These are phyloP conservation scores for Yponomeuta cagnagella DNA, from an alignment of 2,888 invertebrate genomes.

Conservation along the genomic window DNA sequence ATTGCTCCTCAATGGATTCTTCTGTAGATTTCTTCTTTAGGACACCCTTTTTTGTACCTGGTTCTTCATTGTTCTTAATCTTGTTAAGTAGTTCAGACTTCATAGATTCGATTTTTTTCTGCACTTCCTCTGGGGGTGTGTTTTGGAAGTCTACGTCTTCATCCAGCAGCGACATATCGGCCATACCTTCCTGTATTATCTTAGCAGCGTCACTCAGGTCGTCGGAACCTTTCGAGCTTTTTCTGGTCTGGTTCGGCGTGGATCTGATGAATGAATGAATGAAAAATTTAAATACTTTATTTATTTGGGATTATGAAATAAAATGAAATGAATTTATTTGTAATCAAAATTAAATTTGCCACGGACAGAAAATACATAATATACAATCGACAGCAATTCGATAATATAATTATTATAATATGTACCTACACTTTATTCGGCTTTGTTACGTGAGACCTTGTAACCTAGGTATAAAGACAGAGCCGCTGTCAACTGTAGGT, in stretches of 20 bases:
- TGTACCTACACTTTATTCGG: too few species aligned
- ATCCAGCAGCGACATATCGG: conserved; percentile 59
- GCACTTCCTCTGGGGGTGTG: conserved; percentile 42
- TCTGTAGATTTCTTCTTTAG: conserved; percentile 44
- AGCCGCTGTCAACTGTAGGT: too few species aligned
- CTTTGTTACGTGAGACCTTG: too few species aligned
- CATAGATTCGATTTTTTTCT: conserved; percentile 55
- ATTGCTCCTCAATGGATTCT: conserved; percentile 56
- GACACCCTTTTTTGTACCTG: conserved; percentile 45
- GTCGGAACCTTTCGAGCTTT: conserved; percentile 53
- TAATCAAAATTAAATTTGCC: too few species aligned
- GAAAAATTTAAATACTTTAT: background rate
- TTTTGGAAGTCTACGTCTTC: conserved; percentile 41
- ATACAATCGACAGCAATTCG: too few species aligned
- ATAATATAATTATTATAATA: too few species aligned
- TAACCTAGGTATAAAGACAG: too few species aligned
- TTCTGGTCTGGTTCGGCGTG: conserved; percentile 48
- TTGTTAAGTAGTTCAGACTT: conserved; percentile 58
- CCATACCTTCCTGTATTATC: conserved; percentile 74
- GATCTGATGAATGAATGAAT: conserved; percentile 26
- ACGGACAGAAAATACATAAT: too few species aligned
- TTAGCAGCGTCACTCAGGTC: conserved; percentile 69
- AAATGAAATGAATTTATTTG: too few species aligned
- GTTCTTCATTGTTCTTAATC: conserved; percentile 52
- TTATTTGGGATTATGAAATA: background rate